phyloP scores from a whole-genome alignment of 2,888 invertebrate genomes.

The Physocephala rufipes region DNA sequence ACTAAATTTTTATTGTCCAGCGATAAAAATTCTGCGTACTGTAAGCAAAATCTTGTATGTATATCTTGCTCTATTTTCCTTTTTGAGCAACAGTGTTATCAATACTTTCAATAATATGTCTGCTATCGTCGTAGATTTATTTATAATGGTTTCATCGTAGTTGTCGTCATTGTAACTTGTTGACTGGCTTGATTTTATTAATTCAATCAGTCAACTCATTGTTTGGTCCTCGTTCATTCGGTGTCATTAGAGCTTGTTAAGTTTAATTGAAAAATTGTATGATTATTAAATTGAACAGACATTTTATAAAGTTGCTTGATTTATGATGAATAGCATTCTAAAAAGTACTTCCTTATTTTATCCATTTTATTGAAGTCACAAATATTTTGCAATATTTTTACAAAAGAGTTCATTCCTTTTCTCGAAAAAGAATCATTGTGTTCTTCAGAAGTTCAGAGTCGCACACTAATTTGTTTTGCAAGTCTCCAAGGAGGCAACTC shows the following conservation, averaged over 20 bases:
- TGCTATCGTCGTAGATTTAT: background rate
- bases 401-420: background rate
- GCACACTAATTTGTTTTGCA: background rate
- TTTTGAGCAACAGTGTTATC: background rate
- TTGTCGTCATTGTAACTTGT: background rate
- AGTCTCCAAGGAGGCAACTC: background rate
- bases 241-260: slow-evolving; percentile 25
- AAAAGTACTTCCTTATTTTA: background rate
- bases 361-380: slow-evolving; percentile 4
- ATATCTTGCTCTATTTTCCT: background rate
- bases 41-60: background rate
- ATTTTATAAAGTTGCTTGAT: background rate
- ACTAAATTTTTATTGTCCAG: background rate
- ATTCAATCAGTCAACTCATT: slow-evolving; percentile 21
- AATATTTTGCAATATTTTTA: no score
- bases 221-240: slow-evolving; percentile 1
- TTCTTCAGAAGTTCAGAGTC: background rate
- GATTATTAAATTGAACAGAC: slow-evolving; percentile 16
- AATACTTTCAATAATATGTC: background rate
- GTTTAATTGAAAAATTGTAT: slow-evolving; percentile 29
- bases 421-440: background rate
- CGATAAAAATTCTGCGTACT: background rate
- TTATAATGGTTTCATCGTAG: background rate
- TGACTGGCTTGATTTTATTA: slow-evolving; percentile 17
- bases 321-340: background rate